Evolutionary conservation across 2,113 vertebrate genomes (phyloP).

Genomic region (Turdus rufiventris): DNA sequence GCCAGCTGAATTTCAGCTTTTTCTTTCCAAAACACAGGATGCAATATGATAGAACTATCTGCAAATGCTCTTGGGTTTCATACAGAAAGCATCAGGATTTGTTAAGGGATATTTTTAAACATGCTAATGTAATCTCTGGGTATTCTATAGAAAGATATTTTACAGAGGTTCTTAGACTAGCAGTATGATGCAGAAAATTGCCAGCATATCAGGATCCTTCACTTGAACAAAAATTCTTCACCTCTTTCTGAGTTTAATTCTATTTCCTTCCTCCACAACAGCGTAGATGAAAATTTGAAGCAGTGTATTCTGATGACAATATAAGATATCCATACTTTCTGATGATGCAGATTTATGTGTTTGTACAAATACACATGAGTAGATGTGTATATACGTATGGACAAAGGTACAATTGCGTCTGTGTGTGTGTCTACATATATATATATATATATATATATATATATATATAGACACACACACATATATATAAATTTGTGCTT

Average conservation of each 20-base stretch:
- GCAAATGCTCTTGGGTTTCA: not conserved
- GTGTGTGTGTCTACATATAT: fast-evolving
- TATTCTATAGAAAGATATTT: not conserved
- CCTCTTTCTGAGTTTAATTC: not conserved
- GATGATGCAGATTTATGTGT: not conserved
- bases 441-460: too few relatives aligned
- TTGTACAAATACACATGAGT: not conserved
- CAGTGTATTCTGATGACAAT: not conserved
- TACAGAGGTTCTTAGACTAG: not conserved
- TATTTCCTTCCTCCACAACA: not conserved
- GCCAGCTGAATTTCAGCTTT: not conserved
- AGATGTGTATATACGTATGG: not conserved
- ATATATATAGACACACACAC: too few relatives aligned
- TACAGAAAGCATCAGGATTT: not conserved
- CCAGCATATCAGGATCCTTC: not conserved
- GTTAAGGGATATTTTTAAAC: not conserved
- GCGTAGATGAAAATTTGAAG: not conserved
- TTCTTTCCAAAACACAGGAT: not conserved
- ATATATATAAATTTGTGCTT: too few relatives aligned
- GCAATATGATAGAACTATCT: not conserved
- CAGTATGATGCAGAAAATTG: not conserved
- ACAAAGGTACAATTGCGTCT: not conserved
- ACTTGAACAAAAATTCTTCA: not conserved
- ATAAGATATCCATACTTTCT: not conserved
- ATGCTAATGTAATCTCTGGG: not conserved